Conservation (phyloP, 2,113 vertebrate genomes). For the Morone saxatilis region DNA sequence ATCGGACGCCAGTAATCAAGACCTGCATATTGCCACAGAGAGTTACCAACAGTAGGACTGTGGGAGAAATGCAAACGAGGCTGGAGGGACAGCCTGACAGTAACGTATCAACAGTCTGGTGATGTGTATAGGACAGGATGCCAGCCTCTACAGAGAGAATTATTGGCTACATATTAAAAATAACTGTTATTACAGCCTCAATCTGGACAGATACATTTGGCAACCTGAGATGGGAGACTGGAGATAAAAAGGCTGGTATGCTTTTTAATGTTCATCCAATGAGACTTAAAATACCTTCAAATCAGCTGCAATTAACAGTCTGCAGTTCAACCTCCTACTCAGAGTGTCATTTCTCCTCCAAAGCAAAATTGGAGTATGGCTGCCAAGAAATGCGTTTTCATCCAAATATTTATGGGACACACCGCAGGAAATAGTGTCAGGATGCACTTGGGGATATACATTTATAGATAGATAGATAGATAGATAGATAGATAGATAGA, state of each 20-base stretch:
- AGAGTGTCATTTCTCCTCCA: conserved; percentile 7
- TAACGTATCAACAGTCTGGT: conserved; percentile 12
- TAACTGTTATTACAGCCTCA: conserved; percentile 31
- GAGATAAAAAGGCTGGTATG: conserved; percentile 40
- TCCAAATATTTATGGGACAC: conserved; percentile 22
- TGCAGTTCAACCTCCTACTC: conserved; percentile 36
- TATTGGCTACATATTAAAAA: conserved; percentile 36
- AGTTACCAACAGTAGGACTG: not conserved
- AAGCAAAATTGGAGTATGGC: not conserved
- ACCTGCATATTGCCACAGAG: not conserved
- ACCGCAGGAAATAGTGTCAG: not conserved
- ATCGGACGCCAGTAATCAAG: not conserved
- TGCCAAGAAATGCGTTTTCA: conserved; percentile 6
- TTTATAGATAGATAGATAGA: conserved; percentile 2
- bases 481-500: not conserved
- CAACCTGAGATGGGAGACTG: conserved; percentile 18
- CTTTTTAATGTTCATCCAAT: conserved; percentile 52
- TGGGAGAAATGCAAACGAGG: not conserved
- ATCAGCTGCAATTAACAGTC: conserved; percentile 49
- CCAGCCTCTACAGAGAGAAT: conserved; percentile 17
- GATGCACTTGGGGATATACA: not conserved
- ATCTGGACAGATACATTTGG: conserved; percentile 42
- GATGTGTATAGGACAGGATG: not conserved
- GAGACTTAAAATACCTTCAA: conserved; percentile 37
- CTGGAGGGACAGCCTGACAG: not conserved